Evolutionary conservation across 2,113 vertebrate species (phyloP).

Genomic region (Mastomys coucha): DNA sequence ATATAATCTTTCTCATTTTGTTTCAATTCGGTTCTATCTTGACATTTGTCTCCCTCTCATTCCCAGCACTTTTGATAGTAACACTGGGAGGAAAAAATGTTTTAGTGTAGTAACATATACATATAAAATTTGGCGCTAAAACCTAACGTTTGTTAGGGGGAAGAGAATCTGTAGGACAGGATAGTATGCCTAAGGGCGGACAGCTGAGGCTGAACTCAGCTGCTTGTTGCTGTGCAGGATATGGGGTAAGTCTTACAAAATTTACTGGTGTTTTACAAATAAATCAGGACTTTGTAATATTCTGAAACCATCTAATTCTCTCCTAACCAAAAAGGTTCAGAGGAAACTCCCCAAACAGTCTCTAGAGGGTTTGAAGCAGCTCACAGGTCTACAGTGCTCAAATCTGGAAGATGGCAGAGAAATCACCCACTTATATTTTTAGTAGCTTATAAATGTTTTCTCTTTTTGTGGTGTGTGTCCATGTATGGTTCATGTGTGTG

Average conservation of each 20-base stretch:
- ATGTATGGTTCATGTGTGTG: neutral
- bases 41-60: neutral
- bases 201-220: neutral
- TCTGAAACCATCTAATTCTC: neutral
- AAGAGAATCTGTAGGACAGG: neutral
- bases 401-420: neutral
- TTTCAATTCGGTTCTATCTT: neutral
- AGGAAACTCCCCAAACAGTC: neutral
- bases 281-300: conserved; percentile 2
- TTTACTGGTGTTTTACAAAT: neutral
- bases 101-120: neutral
- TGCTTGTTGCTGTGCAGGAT: neutral
- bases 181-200: neutral
- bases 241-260: neutral
- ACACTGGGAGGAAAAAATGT: neutral
- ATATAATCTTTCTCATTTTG: neutral
- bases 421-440: no score
- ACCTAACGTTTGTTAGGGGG: neutral
- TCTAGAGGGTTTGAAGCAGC: neutral
- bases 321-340: neutral
- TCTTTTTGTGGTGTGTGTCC: neutral
- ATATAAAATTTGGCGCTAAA: neutral
- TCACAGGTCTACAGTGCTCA: neutral
- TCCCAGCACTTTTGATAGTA: neutral
- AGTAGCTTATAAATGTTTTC: no score